Evolutionary conservation across 1,140 invertebrate genomes (phyloP), one percentile per base, ranked within the genome.

Genomic region (Zaprionus kolodkinae): DNA sequence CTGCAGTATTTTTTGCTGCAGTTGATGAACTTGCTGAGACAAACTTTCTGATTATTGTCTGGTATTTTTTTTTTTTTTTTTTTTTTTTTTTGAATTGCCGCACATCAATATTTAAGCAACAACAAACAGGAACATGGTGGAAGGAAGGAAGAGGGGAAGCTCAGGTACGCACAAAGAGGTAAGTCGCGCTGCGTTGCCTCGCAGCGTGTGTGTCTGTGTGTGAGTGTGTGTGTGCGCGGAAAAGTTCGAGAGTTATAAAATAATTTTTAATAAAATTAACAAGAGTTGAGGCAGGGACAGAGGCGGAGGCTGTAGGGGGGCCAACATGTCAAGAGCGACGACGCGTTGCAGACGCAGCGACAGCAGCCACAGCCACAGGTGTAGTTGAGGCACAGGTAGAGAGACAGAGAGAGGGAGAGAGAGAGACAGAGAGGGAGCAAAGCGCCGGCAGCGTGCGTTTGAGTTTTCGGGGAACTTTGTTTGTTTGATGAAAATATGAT

Each of bases 401-500:
- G 17, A 3, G 12, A 10, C 15, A 63, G 45, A 12, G 13, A 38
- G 50, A 11, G 45, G 7, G 17, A n/a, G 6, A 2, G 38, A 15
- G 3, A 10, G 64, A 21, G 9, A 13, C 36, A 4, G 9, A 0
- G n/a, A 9, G 30, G 13, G 21, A 35, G 12, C 2, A 13, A 43
- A 59, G 17, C 43, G 72, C 72, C 73, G 56, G 27, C 73, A 71
- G 69, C 68, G 21, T 72, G 36, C 73, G 74, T 73, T 77, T 72
- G 74, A 67, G 63, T 77, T 73, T 73, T 80, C 68, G 70, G 78
- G 78, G 78, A 88, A 89, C 86, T 89, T 89, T 89, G 80, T 90
- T 91, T 91, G 81, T 91, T 90, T 91, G 90, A 91, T 88, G 91
- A 90, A 91, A 91, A 91, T 91, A 91, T 91, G 91, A 91, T 91